Evolutionary conservation across 2,797 vertebrate genomes (phyloP).

Genomic region (Mormyrus proboscirostris): DNA sequence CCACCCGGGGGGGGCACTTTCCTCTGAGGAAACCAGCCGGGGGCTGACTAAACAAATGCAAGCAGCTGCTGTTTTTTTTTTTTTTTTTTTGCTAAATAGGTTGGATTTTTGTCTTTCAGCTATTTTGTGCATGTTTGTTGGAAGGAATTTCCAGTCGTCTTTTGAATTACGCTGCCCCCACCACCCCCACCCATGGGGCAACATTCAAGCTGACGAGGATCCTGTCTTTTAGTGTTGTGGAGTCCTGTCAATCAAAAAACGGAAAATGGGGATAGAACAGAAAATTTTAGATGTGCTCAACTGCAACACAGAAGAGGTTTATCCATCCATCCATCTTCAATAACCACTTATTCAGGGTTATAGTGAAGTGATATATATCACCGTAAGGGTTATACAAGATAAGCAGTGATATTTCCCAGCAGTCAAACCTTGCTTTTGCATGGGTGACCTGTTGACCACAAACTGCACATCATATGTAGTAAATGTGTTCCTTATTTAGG

Average conservation of each 20-base stretch:
- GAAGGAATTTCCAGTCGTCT: background rate
- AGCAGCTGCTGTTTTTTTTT: background rate
- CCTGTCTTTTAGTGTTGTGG: background rate
- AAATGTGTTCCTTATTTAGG: background rate
- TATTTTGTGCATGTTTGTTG: background rate
- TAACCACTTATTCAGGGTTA: background rate
- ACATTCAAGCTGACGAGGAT: background rate
- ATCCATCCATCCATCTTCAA: background rate
- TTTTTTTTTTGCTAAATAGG: background rate
- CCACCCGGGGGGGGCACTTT: background rate
- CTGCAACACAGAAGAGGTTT: background rate
- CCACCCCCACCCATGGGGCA: background rate
- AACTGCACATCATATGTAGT: background rate
- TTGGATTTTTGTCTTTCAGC: background rate
- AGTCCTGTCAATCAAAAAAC: background rate
- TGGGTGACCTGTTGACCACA: background rate
- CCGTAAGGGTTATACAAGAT: background rate
- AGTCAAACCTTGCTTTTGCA: background rate
- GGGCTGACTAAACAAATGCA: conserved; percentile 23
- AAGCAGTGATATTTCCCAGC: background rate
- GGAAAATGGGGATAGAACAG: background rate
- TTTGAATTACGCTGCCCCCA: background rate
- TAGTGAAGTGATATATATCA: background rate
- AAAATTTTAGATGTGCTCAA: background rate
- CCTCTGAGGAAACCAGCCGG: conserved; percentile 20